These are phyloP conservation scores for Castor canadensis DNA, from an alignment of 2,113 vertebrate genomes.

Conservation along the genomic window DNA sequence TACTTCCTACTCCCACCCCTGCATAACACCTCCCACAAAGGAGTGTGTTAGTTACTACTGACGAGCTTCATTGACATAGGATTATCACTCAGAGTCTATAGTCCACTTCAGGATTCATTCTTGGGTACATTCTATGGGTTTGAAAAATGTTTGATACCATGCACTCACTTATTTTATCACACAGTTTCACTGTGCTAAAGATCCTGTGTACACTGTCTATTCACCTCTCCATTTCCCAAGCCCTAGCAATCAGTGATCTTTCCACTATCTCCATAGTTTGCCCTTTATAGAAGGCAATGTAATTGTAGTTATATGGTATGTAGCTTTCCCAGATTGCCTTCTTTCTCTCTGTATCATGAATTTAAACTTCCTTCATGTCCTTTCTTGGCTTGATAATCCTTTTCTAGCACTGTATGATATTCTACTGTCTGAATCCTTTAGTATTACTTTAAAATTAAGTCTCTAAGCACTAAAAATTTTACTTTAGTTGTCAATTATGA, in stretches of 20 bases:
- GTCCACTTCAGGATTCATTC: neutral
- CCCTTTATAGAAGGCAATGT: neutral
- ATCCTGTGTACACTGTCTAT: neutral
- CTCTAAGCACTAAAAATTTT: neutral
- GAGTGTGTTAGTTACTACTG: neutral
- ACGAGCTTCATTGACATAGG: neutral
- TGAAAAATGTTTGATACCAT: neutral
- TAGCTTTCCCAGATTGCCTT: neutral
- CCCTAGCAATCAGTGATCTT: neutral
- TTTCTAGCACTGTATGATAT: neutral
- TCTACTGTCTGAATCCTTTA: neutral
- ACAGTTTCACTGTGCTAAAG: neutral
- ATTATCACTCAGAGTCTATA: neutral
- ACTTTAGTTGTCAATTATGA: neutral
- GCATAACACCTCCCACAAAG: no score
- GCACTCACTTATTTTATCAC: no score
- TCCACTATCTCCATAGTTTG: neutral
- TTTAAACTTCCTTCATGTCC: neutral
- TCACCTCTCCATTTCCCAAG: neutral
- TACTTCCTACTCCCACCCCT: accelerated
- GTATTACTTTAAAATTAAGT: neutral
- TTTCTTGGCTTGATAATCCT: neutral
- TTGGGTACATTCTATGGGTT: neutral
- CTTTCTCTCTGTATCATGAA: neutral
- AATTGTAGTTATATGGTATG: neutral